Evolutionary conservation across 2,888 invertebrate genomes (phyloP), one percentile per base, ranked within the genome.

Genomic region (Oeneis ivallda): DNA sequence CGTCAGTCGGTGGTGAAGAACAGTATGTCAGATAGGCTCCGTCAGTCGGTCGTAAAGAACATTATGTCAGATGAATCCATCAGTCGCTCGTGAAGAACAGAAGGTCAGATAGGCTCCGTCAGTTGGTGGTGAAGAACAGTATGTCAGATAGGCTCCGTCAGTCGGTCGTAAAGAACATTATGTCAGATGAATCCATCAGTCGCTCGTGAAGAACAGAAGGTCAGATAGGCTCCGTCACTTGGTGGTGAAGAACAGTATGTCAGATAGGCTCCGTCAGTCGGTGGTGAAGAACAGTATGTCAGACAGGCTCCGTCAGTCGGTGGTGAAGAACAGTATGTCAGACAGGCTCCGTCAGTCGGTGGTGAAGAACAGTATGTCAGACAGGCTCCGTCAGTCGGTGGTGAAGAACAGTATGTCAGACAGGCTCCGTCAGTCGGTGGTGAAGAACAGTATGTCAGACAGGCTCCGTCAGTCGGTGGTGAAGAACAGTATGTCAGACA

Each of bases 321-420:
- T 79, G 17, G 89, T 86, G 56, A 90, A 90, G 73, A 89, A 89
- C 49, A 90, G 75, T 50, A 90, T 89, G 60, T 89, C 89, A n/a
- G n/a, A n/a, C n/a, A n/a, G n/a, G n/a, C n/a, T n/a, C n/a, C n/a
- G n/a, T n/a, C n/a, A n/a, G n/a, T n/a, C n/a, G n/a, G n/a, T n/a
- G n/a, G n/a, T n/a, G 26, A 26, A 4, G 5, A 26, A 26, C 26
- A 26, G 4, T 4, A 4, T 26, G 26, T 26, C 26, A 26, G 26
- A 4, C 26, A 26, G 26, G 26, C 26, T 8, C 1, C 13, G 19
- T 77, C 70, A 85, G 61, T 83, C 83, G 32, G 85, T 79, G 17
- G 89, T 86, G 56, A 90, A 90, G 73, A 89, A 89, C 49, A 90
- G 75, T 50, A 90, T 89, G 60, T 89, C 89, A n/a, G n/a, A n/a